These are phyloP conservation scores for Eupithecia exiguata DNA, from an alignment of 2,888 invertebrate genomes.

Conservation along the genomic window DNA sequence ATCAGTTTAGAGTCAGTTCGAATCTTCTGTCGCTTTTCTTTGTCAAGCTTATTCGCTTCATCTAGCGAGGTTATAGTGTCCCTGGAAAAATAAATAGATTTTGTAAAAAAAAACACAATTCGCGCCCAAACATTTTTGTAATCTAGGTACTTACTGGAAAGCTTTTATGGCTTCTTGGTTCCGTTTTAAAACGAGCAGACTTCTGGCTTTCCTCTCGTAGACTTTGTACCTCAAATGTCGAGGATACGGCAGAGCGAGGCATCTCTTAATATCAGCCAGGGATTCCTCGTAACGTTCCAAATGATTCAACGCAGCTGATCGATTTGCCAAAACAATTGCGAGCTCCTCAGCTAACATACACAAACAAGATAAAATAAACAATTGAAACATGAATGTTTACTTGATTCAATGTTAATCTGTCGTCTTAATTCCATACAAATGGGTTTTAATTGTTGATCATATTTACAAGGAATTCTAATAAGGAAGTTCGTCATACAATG, in stretches of 20 bases:
- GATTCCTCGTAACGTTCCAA: slow-evolving; percentile 87
- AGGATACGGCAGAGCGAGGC: slow-evolving; percentile 87
- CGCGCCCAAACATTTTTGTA: neutral
- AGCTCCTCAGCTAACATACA: slow-evolving; percentile 81
- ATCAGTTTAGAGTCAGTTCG: slow-evolving; percentile 87
- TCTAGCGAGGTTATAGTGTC: slow-evolving; percentile 87
- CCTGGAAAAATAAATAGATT: slow-evolving; percentile 60
- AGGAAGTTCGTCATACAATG: slow-evolving; percentile 24
- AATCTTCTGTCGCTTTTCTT: slow-evolving; percentile 85
- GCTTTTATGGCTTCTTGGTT: slow-evolving; percentile 85
- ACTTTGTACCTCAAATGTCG: slow-evolving; percentile 89
- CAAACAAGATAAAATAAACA: slow-evolving; percentile 18
- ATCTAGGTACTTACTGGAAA: slow-evolving; percentile 79
- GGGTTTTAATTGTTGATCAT: slow-evolving; percentile 29
- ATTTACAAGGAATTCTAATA: slow-evolving; percentile 33
- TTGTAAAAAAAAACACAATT: neutral
- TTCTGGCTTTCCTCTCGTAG: slow-evolving; percentile 88
- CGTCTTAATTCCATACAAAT: slow-evolving; percentile 33
- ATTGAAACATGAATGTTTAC: slow-evolving; percentile 18
- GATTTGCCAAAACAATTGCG: slow-evolving; percentile 89
- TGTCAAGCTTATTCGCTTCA: slow-evolving; percentile 84
- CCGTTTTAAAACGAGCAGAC: slow-evolving; percentile 87
- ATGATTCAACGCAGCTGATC: slow-evolving; percentile 91
- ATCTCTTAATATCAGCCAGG: slow-evolving; percentile 88
- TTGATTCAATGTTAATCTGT: slow-evolving; percentile 24